Evolutionary conservation across 1,140 invertebrate genomes (phyloP), one percentile per base, ranked within the genome.

Genomic region (Mylabris phalerata): DNA sequence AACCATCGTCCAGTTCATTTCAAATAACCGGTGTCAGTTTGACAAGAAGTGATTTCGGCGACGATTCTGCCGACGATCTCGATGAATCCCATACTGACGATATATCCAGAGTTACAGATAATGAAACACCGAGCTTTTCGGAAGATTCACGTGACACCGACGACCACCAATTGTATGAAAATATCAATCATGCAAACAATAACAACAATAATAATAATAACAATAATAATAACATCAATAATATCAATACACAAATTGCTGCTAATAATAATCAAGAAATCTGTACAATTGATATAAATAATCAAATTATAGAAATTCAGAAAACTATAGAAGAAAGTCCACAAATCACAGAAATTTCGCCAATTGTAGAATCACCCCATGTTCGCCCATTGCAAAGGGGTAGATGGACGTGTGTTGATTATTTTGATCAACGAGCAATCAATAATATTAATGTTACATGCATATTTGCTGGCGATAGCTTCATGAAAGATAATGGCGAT

Each of bases 401-500:
- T 25, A 78, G 94, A 68, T 98, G 95, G 95, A 87, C 88, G 66
- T 97, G 93, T 76, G 92, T 94, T 85, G 94, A 98, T 75, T 97
- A 94, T 77, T 79, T 93, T 68, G 93, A 97, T 78, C 89, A 93
- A 42, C 9, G 9, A 1, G 41, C 50, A n/a, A 42, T n/a, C 41
- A 42, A 10, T 4, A 11, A 42, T 42, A 11, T n/a, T 42, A n/a
- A 42, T 42, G 32, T 32, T 32, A n/a, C 41, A 7, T 42, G 11
- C 41, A 11, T 42, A 42, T 42, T 42, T 9, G 4, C 9, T 9
- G 41, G 41, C 32, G 32, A 32, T 32, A 32, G 4, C 4, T 32
- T 32, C 32, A 32, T 32, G 32, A 32, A 32, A 32, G 32, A 32
- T 32, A 32, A 32, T 2, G 32, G 32, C 4, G 7, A 32, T 32